Percentiles rank a stretch among this genome's conserved stretches.
Conservation (phyloP, 2,113 vertebrate species). For the Labeo catla region DNA sequence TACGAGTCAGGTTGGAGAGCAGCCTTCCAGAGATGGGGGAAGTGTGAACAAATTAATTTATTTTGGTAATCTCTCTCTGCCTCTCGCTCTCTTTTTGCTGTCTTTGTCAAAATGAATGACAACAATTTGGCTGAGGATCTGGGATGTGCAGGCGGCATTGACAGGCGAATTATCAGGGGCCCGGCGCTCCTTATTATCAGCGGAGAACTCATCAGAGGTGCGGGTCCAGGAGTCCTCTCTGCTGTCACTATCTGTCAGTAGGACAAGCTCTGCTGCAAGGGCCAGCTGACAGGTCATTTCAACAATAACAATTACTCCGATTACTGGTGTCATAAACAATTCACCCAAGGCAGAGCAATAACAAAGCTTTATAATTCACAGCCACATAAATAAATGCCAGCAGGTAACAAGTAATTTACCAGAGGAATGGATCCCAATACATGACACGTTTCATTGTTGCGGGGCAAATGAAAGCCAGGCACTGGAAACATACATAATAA, state of each 20-base stretch:
- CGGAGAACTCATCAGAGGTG: slow-evolving; percentile 96
- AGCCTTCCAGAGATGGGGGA: slow-evolving; percentile 48
- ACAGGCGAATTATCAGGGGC: slow-evolving; percentile 99
- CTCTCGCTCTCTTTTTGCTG: slow-evolving; percentile 65
- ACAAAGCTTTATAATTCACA: slow-evolving; percentile 96
- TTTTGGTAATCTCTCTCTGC: slow-evolving; percentile 82
- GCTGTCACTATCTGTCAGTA: slow-evolving; percentile 98
- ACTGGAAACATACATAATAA: slow-evolving; percentile 34
- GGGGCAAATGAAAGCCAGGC: slow-evolving; percentile 40
- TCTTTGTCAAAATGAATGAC: slow-evolving; percentile 93
- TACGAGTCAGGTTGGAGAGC: slow-evolving; percentile 26
- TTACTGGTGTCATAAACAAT: slow-evolving; percentile 99
- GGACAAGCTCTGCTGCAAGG: slow-evolving; percentile 87
- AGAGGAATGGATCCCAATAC: slow-evolving; percentile 80
- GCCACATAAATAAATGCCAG: slow-evolving; percentile 94
- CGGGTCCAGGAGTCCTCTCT: slow-evolving; percentile 81
- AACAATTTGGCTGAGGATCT: slow-evolving; percentile 92
- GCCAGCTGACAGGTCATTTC: slow-evolving; percentile 99
- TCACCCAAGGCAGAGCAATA: slow-evolving; percentile 90
- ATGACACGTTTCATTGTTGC: slow-evolving; percentile 82
- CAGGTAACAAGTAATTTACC: slow-evolving; percentile 94
- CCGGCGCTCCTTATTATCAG: slow-evolving; percentile 97
- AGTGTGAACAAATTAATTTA: slow-evolving; percentile 77
- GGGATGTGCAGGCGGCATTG: slow-evolving; percentile 93
- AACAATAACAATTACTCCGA: slow-evolving; percentile 99